A percentile compares a stretch with the other conserved stretches of the same genome.
These are phyloP conservation scores for Arctia plantaginis DNA, from an alignment of 2,888 invertebrate species.

Conservation along the genomic window DNA sequence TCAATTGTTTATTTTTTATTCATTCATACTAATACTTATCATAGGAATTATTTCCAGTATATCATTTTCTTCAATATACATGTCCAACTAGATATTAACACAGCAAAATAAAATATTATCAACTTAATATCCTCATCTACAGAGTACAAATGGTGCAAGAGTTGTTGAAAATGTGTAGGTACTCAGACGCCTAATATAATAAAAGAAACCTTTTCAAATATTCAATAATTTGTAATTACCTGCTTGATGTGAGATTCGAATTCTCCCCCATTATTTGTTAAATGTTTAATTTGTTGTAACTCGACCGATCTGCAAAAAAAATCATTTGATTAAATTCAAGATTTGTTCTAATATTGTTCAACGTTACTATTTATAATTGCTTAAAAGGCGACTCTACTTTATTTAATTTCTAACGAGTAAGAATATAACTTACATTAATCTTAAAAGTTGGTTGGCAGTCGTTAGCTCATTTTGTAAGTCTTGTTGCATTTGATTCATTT, in stretches of 20 bases:
- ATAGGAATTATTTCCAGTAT: not conserved
- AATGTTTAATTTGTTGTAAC: conserved; percentile 69
- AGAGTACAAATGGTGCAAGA: not conserved
- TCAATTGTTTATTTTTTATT: not conserved
- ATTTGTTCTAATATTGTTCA: not conserved
- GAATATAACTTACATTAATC: conserved; percentile 68
- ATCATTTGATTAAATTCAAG: not conserved
- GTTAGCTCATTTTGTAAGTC: conserved; percentile 77
- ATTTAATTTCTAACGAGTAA: not conserved
- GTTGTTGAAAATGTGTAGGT: not conserved
- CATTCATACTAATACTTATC: not conserved
- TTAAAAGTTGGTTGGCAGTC: conserved; percentile 73
- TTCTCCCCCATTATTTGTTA: conserved; percentile 68
- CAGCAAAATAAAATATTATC: not conserved
- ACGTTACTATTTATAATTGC: not conserved
- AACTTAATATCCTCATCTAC: not conserved
- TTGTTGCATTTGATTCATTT: conserved; percentile 63
- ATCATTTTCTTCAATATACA: not conserved
- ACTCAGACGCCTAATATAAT: not conserved
- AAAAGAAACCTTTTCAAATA: no score
- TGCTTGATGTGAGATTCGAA: conserved; percentile 69
- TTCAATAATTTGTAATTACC: conserved; percentile 52
- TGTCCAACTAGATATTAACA: not conserved
- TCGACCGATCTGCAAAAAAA: conserved; percentile 67
- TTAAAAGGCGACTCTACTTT: not conserved